Conservation (phyloP, 2,113 vertebrate genomes). For the Thunnus maccoyii region DNA sequence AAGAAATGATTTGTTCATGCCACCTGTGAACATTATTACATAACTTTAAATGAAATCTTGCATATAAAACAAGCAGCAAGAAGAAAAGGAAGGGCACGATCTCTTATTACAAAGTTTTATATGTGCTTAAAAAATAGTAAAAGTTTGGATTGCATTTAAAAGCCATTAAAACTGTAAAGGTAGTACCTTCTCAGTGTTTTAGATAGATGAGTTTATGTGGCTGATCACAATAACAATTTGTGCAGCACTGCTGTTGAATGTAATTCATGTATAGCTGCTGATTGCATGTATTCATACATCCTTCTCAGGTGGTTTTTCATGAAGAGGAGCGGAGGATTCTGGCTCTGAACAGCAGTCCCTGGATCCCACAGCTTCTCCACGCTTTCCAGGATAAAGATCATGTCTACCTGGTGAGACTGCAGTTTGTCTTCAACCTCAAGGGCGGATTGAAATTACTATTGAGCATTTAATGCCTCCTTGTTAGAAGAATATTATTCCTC, state of each 20-base stretch:
- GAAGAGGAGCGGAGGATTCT: slow-evolving; percentile 93
- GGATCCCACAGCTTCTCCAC: slow-evolving; percentile 93
- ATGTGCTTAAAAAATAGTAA: background rate
- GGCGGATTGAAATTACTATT: background rate
- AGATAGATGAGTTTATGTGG: background rate
- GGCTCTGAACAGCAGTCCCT: slow-evolving; percentile 89
- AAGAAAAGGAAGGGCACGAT: background rate
- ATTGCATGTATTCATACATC: slow-evolving; percentile 10
- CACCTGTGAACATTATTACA: slow-evolving; percentile 5
- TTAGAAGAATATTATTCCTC: too few relatives aligned
- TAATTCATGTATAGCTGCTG: background rate
- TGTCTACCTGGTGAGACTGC: slow-evolving; percentile 92
- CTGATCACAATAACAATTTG: background rate
- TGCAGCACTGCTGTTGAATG: slow-evolving; percentile 5
- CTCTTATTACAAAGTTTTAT: background rate
- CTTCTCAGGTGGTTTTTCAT: slow-evolving; percentile 90
- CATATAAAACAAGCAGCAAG: background rate
- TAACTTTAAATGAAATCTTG: slow-evolving; percentile 9
- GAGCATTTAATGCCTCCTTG: too few relatives aligned
- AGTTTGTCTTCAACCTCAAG: background rate
- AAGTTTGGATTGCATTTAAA: background rate
- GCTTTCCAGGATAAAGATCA: slow-evolving; percentile 95
- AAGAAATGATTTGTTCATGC: slow-evolving; percentile 34
- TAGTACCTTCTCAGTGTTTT: background rate
- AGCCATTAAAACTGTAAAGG: background rate